phyloP scores from a whole-genome alignment of 2,888 invertebrate genomes.

The Orgyia antiqua region DNA sequence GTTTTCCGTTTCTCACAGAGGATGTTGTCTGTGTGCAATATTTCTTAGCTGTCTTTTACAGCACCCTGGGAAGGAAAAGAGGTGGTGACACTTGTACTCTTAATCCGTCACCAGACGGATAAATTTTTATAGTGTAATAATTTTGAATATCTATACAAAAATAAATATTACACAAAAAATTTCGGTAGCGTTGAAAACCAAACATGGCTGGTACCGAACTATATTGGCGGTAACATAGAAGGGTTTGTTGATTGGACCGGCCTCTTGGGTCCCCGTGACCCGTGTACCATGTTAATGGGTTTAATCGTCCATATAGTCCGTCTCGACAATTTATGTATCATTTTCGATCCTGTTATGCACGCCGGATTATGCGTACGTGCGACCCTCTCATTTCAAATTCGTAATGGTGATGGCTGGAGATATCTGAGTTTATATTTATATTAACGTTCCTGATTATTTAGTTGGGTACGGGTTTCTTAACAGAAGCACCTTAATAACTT shows the following conservation, averaged over 20 bases:
- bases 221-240: conserved; percentile 34
- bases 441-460: conserved; percentile 34
- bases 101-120: no score
- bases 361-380: conserved; percentile 60
- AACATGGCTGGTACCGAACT: conserved; percentile 16
- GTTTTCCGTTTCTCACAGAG: no score
- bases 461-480: conserved; percentile 16
- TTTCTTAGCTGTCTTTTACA: no score
- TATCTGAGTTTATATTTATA: conserved; percentile 58
- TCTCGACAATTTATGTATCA: conserved; percentile 75
- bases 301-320: conserved; percentile 72
- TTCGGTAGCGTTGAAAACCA: conserved; percentile 25
- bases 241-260: conserved; percentile 68
- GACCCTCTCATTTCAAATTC: conserved; percentile 46
- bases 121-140: no score
- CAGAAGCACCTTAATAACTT: conserved; percentile 16
- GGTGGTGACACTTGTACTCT: no score
- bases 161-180: no score
- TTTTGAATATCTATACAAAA: no score
- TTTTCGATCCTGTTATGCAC: conserved; percentile 75
- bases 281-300: conserved; percentile 69
- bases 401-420: conserved; percentile 54
- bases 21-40: no score
- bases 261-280: conserved; percentile 54
- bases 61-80: no score